These are phyloP conservation scores for Apis laboriosa DNA, from an alignment of 1,140 invertebrate species.

Conservation along the genomic window DNA sequence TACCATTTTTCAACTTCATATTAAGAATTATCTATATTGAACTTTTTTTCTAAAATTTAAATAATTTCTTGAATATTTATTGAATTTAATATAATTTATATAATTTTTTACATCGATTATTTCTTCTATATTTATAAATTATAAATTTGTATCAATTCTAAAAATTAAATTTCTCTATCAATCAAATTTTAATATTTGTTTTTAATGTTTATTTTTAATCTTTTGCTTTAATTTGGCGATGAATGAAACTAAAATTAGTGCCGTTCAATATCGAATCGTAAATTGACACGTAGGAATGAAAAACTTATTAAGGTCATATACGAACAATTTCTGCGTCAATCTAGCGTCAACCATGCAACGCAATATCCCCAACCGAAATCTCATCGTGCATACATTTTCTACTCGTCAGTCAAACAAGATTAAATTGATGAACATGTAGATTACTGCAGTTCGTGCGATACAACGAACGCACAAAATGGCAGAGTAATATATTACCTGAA, in stretches of 20 bases:
- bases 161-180: not conserved
- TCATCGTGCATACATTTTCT: slow-evolving; percentile 26
- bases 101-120: too few relatives aligned
- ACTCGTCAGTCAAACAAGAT: slow-evolving; percentile 20
- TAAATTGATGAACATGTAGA: slow-evolving; percentile 22
- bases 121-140: not conserved
- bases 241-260: not conserved
- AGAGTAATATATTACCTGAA: not conserved
- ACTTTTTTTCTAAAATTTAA: too few relatives aligned
- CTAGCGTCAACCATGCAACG: not conserved
- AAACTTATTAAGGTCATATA: slow-evolving; percentile 16
- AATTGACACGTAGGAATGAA: not conserved
- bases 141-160: not conserved
- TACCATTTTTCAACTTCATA: too few relatives aligned
- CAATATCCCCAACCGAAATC: slow-evolving; percentile 19
- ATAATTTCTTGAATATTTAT: too few relatives aligned
- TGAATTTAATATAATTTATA: too few relatives aligned
- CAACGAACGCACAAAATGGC: not conserved
- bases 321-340: slow-evolving; percentile 1
- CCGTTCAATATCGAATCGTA: not conserved
- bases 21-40: too few relatives aligned
- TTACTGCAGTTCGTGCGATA: slow-evolving; percentile 9
- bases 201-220: not conserved
- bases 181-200: not conserved
- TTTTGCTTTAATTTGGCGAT: not conserved